Base-by-base conservation (phyloP, 2,888 invertebrate genomes). In the Agrotis clavis region DNA sequence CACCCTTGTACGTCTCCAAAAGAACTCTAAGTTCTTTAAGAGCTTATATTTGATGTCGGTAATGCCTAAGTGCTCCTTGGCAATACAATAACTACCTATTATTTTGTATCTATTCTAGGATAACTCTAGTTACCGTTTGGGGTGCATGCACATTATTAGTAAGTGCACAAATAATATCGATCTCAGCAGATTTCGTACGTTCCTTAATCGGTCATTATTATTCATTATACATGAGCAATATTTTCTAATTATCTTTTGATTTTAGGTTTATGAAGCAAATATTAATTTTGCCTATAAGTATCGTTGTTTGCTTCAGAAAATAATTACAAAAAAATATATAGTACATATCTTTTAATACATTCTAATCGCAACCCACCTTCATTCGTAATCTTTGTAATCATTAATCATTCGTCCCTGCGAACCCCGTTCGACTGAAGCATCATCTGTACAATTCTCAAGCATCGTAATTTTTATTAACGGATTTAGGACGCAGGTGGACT, bases 401-500 rank as follows among this genome's bases (percentile, higher is more conserved):
- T 83, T 75, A 86, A 83, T 77, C 79, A 84, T 70, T 71, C 48
- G 71, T 70, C 51, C 56, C 51, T 68, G 59, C 47, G 72, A 70
- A 66, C 57, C 70, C 63, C 65, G 56, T 65, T 59, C 61, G 63
- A 41, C 62, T 71, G 53, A 79, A 76, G 72, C 69, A 74, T 84
- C 84, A 81, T 84, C 72, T 75, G 75, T 74, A 84, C 67, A 74
- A 76, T 82, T 86, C 75, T 83, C 79, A 79, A 85, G 84, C 81
- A 79, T 87, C 81, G 81, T 77, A 84, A 87, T 84, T 87, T 89
- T 88, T 89, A 87, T 81, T 86, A 86, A 87, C 85, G 88, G 83
- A 91, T 90, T 89, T 90, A 88, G 90, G 90, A 90, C 90, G 90
- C 90, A 91, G 91, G 89, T 90, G 91, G 90, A 89, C 89, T 90